Conservation (phyloP, 2,888 invertebrate species). For the Parelbella ahira region DNA sequence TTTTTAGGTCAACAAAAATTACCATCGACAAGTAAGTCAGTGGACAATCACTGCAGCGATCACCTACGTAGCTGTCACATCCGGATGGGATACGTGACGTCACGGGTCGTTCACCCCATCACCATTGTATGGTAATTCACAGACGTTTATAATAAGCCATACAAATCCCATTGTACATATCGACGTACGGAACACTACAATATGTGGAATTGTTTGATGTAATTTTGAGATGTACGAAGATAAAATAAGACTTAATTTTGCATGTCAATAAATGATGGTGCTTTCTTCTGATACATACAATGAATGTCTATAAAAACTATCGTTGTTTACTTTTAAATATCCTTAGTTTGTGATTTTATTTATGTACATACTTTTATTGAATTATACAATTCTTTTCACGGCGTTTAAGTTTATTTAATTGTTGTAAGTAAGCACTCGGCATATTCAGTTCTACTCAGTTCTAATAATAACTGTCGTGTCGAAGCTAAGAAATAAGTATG, state of each 20-base stretch:
- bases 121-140: constrained; percentile 39
- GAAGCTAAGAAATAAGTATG: too few relatives aligned
- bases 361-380: too few relatives aligned
- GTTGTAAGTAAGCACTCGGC: too few relatives aligned
- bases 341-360: too few relatives aligned
- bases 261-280: neutral
- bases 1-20: constrained; percentile 5
- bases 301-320: too few relatives aligned
- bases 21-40: constrained; percentile 11
- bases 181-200: constrained; percentile 5
- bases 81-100: constrained; percentile 33
- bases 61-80: constrained; percentile 18
- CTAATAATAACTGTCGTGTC: too few relatives aligned
- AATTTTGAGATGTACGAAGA: constrained; percentile 9
- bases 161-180: constrained; percentile 23
- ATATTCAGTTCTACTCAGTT: too few relatives aligned
- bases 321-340: too few relatives aligned
- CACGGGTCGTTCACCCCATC: constrained; percentile 35
- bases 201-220: neutral
- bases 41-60: constrained; percentile 1
- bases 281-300: too few relatives aligned
- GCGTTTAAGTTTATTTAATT: too few relatives aligned
- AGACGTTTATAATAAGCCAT: constrained; percentile 23
- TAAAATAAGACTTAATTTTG: constrained; percentile 7
- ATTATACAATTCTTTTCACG: too few relatives aligned